A percentile compares a stretch with the other conserved stretches of the same genome.
These are phyloP conservation scores for Odontesthes bonariensis DNA, from an alignment of 2,113 vertebrate genomes.

Conservation along the genomic window DNA sequence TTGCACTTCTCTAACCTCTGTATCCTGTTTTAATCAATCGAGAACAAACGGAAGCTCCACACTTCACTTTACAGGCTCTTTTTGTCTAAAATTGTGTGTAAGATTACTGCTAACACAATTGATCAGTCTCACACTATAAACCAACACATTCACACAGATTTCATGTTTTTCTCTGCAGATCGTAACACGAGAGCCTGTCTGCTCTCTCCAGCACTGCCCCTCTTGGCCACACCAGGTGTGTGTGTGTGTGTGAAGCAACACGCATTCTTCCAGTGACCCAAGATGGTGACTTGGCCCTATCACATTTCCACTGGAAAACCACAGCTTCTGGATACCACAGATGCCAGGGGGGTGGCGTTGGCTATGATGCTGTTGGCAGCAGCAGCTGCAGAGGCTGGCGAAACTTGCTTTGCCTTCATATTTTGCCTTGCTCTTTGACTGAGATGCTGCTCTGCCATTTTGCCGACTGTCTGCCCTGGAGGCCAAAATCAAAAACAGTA, in stretches of 20 bases:
- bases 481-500: slow-evolving; percentile 33
- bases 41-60: slow-evolving; percentile 12
- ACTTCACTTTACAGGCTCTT: neutral
- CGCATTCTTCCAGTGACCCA: slow-evolving; percentile 52
- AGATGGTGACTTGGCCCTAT: slow-evolving; percentile 67
- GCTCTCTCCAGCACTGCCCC: slow-evolving; percentile 21
- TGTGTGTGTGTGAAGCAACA: slow-evolving; percentile 46
- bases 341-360: slow-evolving; percentile 67
- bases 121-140: neutral
- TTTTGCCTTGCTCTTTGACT: slow-evolving; percentile 60
- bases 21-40: slow-evolving; percentile 51
- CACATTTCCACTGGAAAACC: slow-evolving; percentile 78
- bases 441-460: slow-evolving; percentile 11
- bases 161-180: slow-evolving; percentile 23
- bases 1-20: slow-evolving; percentile 36
- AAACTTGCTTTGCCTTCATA: slow-evolving; percentile 53
- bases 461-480: neutral
- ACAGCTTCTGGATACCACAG: slow-evolving; percentile 72
- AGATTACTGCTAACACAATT: neutral
- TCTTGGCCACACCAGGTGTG: slow-evolving; percentile 65
- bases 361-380: slow-evolving; percentile 64
- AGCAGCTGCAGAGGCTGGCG: slow-evolving; percentile 52
- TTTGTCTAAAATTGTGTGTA: neutral
- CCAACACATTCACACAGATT: slow-evolving; percentile 21
- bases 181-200: neutral